Percentiles rank a stretch among this genome's conserved stretches.
Conservation (phyloP, 2,888 invertebrate species). For the Phaedon cochleariae region DNA sequence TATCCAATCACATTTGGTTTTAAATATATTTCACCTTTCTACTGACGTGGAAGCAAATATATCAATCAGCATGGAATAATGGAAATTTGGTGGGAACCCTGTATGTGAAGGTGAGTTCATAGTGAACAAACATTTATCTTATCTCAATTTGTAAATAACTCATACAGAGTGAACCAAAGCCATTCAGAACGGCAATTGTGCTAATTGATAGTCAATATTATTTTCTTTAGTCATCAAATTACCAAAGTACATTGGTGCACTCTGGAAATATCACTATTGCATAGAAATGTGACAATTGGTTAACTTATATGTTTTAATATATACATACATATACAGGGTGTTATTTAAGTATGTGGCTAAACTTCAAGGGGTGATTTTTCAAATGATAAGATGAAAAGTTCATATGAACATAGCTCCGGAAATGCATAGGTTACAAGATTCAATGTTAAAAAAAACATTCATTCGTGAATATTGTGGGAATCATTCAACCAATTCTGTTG, state of each 20-base stretch:
- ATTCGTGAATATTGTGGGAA: too few species aligned
- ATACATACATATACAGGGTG: too few species aligned
- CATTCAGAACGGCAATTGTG: too few species aligned
- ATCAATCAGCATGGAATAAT: slow-evolving; percentile 34
- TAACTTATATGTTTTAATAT: too few species aligned
- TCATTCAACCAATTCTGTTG: too few species aligned
- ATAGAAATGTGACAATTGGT: slow-evolving; percentile 3
- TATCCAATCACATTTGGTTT: slow-evolving; percentile 13
- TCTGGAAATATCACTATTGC: slow-evolving; percentile 11
- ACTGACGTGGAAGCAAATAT: slow-evolving; percentile 33
- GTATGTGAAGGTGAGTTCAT: slow-evolving; percentile 33
- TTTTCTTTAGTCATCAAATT: neutral
- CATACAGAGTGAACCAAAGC: slow-evolving; percentile 11
- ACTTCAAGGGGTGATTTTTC: too few species aligned
- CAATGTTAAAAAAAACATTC: too few species aligned
- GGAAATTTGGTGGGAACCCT: slow-evolving; percentile 37
- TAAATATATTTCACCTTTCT: slow-evolving; percentile 28
- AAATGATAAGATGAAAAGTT: too few species aligned
- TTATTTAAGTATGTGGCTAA: too few species aligned
- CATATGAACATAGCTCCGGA: too few species aligned
- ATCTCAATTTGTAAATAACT: slow-evolving; percentile 16
- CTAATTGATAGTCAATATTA: too few species aligned
- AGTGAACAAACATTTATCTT: slow-evolving; percentile 29
- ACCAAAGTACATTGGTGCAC: slow-evolving; percentile 3
- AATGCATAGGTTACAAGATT: too few species aligned